phyloP scores from a whole-genome alignment of 2,113 vertebrate genomes.

The Pachycephala philippinensis region DNA sequence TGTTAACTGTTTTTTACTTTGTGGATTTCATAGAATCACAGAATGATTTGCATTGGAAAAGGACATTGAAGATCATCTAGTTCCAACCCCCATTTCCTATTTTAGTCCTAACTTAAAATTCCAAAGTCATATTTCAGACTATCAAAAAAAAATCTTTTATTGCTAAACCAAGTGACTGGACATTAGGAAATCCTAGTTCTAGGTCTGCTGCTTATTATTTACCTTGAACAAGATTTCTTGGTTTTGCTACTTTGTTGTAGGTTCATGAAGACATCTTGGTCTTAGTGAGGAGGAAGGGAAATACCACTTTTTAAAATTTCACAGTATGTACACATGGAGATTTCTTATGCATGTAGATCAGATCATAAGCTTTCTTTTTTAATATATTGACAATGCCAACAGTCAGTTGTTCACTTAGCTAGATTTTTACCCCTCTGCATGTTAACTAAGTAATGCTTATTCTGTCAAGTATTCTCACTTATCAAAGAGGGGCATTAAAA shows the following conservation, averaged over 20 bases:
- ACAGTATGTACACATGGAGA: background rate
- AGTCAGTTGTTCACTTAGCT: background rate
- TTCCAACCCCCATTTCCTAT: background rate
- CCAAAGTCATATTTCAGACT: background rate
- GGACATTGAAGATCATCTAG: background rate
- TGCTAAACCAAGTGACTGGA: background rate
- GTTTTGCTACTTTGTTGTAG: background rate
- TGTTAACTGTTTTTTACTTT: background rate
- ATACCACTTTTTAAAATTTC: background rate
- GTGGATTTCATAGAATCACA: background rate
- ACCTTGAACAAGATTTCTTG: background rate
- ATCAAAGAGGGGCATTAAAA: background rate
- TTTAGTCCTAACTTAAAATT: background rate
- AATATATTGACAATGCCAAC: background rate
- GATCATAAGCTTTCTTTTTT: background rate
- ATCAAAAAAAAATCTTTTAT: background rate
- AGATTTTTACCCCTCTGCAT: background rate
- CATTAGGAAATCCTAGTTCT: background rate
- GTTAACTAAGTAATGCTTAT: background rate
- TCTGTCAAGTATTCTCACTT: background rate
- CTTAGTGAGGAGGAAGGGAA: background rate
- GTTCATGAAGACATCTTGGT: background rate
- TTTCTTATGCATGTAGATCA: background rate
- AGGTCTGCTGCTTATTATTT: background rate
- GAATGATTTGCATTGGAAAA: background rate